phyloP scores from a whole-genome alignment of 37 sponge, comb jelly and placozoan genomes.

The Eunapius fragilis region DNA sequence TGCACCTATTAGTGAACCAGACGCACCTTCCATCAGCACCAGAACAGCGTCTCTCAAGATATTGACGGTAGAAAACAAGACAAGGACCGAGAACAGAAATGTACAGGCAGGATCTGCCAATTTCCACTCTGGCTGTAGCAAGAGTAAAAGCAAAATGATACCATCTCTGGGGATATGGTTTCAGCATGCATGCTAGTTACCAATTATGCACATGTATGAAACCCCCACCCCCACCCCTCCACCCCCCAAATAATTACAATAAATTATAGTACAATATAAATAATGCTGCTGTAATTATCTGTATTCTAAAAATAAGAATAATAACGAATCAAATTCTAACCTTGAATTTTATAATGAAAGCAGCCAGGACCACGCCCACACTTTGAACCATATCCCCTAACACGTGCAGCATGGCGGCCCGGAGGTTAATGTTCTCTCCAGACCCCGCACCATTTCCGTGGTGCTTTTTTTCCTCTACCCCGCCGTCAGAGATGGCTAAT shows the following conservation, averaged over 20 bases:
- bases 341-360: background rate
- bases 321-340: background rate
- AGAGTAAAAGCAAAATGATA: too few species aligned
- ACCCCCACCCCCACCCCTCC: too few species aligned
- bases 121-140: conserved; percentile 48
- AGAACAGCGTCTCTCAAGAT: conserved; percentile 66
- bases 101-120: conserved; percentile 77
- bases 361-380: background rate
- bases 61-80: conserved; percentile 56
- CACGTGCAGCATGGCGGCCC: background rate
- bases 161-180: too few species aligned
- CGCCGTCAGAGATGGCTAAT: background rate
- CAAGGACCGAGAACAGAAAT: conserved; percentile 65
- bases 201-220: too few species aligned
- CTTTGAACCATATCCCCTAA: background rate
- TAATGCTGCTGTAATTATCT: too few species aligned
- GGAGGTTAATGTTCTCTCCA: background rate
- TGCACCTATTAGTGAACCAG: too few species aligned
- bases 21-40: conserved; percentile 79
- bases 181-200: too few species aligned
- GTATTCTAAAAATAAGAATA: too few species aligned
- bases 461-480: background rate
- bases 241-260: too few species aligned
- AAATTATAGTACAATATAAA: too few species aligned
- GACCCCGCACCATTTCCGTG: background rate